phyloP scores from a whole-genome alignment of 2,888 invertebrate genomes.

The Macropis europaea region DNA sequence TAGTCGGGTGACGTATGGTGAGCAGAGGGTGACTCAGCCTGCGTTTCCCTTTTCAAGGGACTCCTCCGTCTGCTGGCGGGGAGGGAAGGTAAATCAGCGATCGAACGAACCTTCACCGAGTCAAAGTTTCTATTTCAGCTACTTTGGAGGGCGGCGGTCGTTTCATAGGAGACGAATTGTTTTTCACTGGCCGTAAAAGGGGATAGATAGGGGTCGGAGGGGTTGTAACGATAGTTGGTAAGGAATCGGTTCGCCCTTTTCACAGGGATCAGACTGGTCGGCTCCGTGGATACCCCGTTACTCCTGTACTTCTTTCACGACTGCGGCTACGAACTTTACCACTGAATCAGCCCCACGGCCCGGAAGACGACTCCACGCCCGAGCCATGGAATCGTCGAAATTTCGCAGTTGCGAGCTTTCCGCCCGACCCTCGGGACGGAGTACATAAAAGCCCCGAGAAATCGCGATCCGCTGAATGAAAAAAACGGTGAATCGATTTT shows the following conservation, averaged over 20 bases:
- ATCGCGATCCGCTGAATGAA: conserved; percentile 3
- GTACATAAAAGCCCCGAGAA: conserved; percentile 41
- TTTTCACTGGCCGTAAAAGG: conserved; percentile 58
- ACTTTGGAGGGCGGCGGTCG: conserved; percentile 39
- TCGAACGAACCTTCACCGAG: no score
- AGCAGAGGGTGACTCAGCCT: no score
- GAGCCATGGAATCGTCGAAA: conserved; percentile 37
- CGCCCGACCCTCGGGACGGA: conserved; percentile 8
- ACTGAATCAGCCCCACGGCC: conserved; percentile 49
- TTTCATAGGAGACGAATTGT: conserved; percentile 57
- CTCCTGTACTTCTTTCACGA: conserved; percentile 55
- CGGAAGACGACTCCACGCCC: conserved; percentile 53
- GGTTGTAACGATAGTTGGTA: conserved; percentile 40
- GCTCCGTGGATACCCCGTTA: conserved; percentile 40
- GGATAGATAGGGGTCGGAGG: conserved; percentile 2
- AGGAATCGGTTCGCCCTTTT: conserved; percentile 48
- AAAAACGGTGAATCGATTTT: conserved; percentile 34
- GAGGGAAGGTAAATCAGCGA: no score
- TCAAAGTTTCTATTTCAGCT: conserved; percentile 19
- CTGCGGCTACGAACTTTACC: conserved; percentile 54
- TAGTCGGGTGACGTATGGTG: no score
- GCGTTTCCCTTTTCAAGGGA: no score
- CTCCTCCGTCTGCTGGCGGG: no score
- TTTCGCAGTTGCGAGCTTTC: conserved; percentile 37
- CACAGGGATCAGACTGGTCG: conserved; percentile 50